Base-by-base conservation (phyloP, 1,140 invertebrate genomes). In the Leptinotarsa defecta region DNA sequence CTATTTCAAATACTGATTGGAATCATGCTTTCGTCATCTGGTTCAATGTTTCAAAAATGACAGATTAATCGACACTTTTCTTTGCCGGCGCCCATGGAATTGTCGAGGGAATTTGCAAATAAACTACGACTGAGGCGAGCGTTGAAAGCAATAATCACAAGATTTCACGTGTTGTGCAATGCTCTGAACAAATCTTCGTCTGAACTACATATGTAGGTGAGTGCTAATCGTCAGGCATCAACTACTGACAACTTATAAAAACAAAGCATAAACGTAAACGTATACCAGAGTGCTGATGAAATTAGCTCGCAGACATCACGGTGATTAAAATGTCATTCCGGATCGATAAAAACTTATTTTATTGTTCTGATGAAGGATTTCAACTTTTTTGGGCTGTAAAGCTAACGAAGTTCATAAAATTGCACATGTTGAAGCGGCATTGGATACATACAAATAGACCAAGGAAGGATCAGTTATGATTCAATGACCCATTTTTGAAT, bases 201-300 rank as follows among this genome's bases (percentile, higher is more conserved):
- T 15, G 52, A 57, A 57, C 52, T n/a, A 57, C 52, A 57, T 57
- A 15, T 57, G 52, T 57, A 57, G 52, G 52, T 57, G 52, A 57
- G 52, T 57, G 52, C 52, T 57, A 57, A 57, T 57, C 52, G 52
- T 17, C 15, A 57, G 15, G 15, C 52, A 17, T 57, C 52, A 57
- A 57, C 52, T 57, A 6, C 52, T 57, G 52, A 57, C 52, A 2
- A 57, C 52, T 1, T 57, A 57, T 57, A 57, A 57, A 57, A 57
- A 57, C 52, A 57, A 57, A 57, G 52, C 52, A n/a, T 57, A 57
- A n/a, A 57, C 52, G n/a, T 57, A n/a, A 57, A 57, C 52, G 52
- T 57, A 15, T 57, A 57, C 15, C 15, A 57, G 52, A 57, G 6
- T 57, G 4, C n/a, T 57, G 52, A 57, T 57, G 52, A 57, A 57